Evolutionary conservation across 2,888 invertebrate species (phyloP), one percentile per base, ranked within the genome.

Genomic region (Diaphora mendica): DNA sequence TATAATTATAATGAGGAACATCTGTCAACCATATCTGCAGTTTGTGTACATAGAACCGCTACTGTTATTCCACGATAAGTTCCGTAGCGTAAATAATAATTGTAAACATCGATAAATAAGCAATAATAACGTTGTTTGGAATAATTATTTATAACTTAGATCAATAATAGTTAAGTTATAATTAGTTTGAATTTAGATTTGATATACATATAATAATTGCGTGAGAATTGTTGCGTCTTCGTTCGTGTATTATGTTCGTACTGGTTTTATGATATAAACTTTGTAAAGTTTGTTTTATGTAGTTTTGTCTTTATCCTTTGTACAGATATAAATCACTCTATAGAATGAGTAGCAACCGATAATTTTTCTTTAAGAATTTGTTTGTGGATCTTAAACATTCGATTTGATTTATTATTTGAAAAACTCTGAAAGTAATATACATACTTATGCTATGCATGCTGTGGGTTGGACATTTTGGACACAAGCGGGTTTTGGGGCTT

Each of bases 81-180:
- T 67, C 26, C 66, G 44, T 30, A 30, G 44, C 59, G 15, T 59
- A 26, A 26, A 44, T 26, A 26, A 42, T 44, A 67, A 67, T 67
- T 66, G 17, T 65, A 65, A n/a, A 65, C 39, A 65, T 13, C 23
- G 33, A 48, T 33, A 67, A 8, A 67, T 59, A 44, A 13, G 30
- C 23, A 5, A 20, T 33, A 30, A 48, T 48, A 62, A 30, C 26
- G 26, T 17, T 30, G 62, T 30, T 62, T 7, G 17, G 30, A 17
- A 20, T 48, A 48, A 17, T 8, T 30, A 26, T 0, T 30, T 67
- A 11, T 3, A 26, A 15, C 30, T 48, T 67, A 30, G 1, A 44
- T 66, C 42, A 66, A 66, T 44, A 66, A 17, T 44, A 44, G 30
- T 7, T 66, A 66, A 44, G 44, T 44, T 66, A 66, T 44, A 17